phyloP scores from a whole-genome alignment of 1,140 invertebrate genomes.

The Adelges cooleyi region DNA sequence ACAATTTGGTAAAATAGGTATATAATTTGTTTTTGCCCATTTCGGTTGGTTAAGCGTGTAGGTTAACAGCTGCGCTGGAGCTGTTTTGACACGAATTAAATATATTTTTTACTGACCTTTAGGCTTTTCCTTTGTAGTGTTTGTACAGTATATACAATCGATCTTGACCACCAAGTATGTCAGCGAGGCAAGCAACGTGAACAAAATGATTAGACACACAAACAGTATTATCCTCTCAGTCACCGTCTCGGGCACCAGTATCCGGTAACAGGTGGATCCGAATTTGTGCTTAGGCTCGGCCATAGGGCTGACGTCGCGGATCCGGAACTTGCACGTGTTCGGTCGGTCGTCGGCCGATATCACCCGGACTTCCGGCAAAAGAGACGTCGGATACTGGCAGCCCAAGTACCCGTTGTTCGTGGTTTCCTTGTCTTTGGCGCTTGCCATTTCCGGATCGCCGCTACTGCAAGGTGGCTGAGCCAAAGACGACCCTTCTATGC shows the following conservation, averaged over 20 bases:
- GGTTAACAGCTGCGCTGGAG: too few species aligned
- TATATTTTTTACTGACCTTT: conserved; percentile 22
- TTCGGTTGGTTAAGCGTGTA: too few species aligned
- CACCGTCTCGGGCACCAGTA: background rate
- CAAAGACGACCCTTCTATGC: background rate
- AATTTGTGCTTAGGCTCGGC: conserved; percentile 5
- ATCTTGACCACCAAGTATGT: conserved; percentile 13
- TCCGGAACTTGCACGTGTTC: background rate
- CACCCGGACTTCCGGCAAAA: conserved; percentile 29
- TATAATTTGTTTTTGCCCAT: too few species aligned
- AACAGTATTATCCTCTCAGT: conserved; percentile 22
- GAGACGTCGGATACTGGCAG: background rate
- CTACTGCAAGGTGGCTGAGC: background rate
- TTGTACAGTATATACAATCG: background rate
- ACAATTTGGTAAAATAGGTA: too few species aligned
- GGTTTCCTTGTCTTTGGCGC: background rate
- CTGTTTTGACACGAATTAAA: too few species aligned
- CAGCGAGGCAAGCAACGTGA: conserved; percentile 7
- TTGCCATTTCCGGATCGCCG: background rate
- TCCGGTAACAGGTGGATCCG: conserved; percentile 18
- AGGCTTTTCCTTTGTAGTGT: background rate
- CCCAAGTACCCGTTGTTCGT: conserved; percentile 24
- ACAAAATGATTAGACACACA: conserved; percentile 6
- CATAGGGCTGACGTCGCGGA: conserved; percentile 1
- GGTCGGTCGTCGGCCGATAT: conserved; percentile 19